phyloP scores from a whole-genome alignment of 2,113 vertebrate species.

The Ia io region DNA sequence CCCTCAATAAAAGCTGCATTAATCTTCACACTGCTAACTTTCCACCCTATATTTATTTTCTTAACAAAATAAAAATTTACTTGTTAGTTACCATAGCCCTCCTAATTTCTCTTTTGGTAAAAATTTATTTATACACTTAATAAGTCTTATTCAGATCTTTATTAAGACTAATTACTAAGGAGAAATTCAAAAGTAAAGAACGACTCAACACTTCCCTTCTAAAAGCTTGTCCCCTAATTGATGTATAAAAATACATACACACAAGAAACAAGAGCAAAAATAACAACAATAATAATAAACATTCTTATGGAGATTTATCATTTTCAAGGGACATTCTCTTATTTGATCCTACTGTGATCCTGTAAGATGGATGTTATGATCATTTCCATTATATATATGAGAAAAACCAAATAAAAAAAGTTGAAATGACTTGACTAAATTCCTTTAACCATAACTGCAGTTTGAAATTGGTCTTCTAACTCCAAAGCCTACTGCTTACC shows the following conservation, averaged over 20 bases:
- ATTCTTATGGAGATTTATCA: background rate
- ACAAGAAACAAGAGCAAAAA: background rate
- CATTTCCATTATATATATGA: background rate
- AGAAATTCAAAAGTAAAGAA: background rate
- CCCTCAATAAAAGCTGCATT: background rate
- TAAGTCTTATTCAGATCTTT: background rate
- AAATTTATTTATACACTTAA: background rate
- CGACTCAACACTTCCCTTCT: background rate
- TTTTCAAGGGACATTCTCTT: background rate
- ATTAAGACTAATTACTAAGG: background rate
- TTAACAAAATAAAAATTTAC: slow-evolving; percentile 37
- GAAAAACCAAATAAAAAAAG: background rate
- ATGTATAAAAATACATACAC: background rate
- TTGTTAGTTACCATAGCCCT: background rate
- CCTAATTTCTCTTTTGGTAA: slow-evolving; percentile 7
- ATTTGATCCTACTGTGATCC: background rate
- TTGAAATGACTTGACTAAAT: background rate
- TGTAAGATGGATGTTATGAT: background rate
- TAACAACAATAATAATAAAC: background rate
- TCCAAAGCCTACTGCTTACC: background rate
- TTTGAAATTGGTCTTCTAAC: background rate
- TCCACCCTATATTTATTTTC: background rate
- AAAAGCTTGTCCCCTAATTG: background rate
- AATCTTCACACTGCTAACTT: background rate
- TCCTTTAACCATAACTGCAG: background rate